phyloP scores from a whole-genome alignment of 2,113 vertebrate genomes.

The Alligator mississippiensis region DNA sequence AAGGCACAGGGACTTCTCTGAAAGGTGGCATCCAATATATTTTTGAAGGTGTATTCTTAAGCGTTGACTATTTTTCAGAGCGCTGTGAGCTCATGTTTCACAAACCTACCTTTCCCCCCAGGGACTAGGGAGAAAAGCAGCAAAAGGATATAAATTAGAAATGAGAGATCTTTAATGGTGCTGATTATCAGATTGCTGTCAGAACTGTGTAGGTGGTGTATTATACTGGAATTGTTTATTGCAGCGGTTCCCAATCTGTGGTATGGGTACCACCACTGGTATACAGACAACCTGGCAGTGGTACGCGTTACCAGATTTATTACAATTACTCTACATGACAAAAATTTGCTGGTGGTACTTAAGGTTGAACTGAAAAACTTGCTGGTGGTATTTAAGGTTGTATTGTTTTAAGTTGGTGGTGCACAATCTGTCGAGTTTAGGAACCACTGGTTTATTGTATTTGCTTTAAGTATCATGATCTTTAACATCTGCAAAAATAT shows the following conservation, averaged over 20 bases:
- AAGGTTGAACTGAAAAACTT: too few species aligned
- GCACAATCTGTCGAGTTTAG: too few species aligned
- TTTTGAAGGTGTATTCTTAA: background rate
- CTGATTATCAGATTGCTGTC: background rate
- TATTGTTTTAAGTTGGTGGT: too few species aligned
- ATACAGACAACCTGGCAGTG: too few species aligned
- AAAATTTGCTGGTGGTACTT: too few species aligned
- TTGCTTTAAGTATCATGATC: background rate
- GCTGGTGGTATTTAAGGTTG: too few species aligned
- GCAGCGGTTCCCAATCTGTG: background rate
- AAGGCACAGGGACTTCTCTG: background rate
- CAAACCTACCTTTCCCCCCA: background rate
- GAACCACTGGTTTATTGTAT: background rate
- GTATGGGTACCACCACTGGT: too few species aligned
- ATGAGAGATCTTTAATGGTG: rapidly evolving
- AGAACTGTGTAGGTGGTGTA: background rate
- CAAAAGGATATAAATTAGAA: background rate
- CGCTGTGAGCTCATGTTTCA: background rate
- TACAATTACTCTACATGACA: too few species aligned
- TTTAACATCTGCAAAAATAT: background rate
- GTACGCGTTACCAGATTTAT: too few species aligned
- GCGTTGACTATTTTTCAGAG: background rate
- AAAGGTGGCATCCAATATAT: background rate
- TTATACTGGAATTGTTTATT: background rate
- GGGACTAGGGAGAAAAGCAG: background rate